Conservation (phyloP, 2,888 invertebrate species). For the Eristalinus sepulchralis region DNA sequence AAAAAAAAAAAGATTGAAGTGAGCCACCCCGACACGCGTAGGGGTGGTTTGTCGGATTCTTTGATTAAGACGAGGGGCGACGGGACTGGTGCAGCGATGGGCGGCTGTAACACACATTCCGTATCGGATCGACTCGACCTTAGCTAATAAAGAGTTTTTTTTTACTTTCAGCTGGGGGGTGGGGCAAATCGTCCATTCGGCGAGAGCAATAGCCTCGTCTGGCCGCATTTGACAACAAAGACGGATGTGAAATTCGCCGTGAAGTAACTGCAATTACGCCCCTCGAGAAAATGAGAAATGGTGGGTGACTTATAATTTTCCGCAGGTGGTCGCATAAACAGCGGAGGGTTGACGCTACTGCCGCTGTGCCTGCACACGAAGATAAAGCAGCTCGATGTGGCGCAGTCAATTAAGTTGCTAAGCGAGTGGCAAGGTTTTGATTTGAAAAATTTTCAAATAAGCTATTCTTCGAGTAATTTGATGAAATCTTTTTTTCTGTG, state of each 20-base stretch:
- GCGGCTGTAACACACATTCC: conserved; percentile 38
- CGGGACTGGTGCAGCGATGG: conserved; percentile 13
- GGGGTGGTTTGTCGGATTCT: conserved; percentile 17
- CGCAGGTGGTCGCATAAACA: conserved; percentile 64
- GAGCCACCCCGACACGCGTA: conserved; percentile 16
- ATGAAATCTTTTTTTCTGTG: not conserved
- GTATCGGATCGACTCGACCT: conserved; percentile 54
- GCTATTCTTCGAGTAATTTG: not conserved
- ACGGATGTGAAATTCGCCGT: conserved; percentile 34
- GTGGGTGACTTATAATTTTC: conserved; percentile 55
- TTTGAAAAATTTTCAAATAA: conserved; percentile 19
- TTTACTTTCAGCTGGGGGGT: not conserved
- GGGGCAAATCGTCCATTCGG: not conserved
- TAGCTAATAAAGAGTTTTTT: conserved; percentile 56
- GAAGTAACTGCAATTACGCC: conserved; percentile 49
- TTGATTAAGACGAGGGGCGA: conserved; percentile 25
- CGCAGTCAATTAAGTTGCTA: conserved; percentile 40
- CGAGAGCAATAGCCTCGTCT: not conserved
- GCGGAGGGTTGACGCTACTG: conserved; percentile 34
- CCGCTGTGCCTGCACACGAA: conserved; percentile 7
- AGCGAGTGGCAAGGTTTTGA: conserved; percentile 10
- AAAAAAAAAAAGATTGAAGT: conserved; percentile 11
- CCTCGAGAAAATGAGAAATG: conserved; percentile 25
- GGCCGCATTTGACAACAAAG: conserved; percentile 21
- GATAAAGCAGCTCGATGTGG: conserved; percentile 36